Evolutionary conservation across 2,797 vertebrate genomes (phyloP).

Genomic region (Coendou prehensilis): DNA sequence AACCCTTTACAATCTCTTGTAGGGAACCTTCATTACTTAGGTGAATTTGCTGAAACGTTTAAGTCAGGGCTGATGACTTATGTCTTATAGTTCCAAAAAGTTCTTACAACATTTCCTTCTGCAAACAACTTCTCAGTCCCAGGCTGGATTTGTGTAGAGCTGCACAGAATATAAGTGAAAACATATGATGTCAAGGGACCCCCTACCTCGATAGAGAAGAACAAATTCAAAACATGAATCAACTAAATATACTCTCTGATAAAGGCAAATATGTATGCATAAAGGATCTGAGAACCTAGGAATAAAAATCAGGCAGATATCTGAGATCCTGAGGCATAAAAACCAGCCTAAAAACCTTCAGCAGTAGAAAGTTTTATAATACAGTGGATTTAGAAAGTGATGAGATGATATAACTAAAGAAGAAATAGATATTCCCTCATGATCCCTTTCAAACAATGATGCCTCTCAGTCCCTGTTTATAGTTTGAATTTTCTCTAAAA

Average conservation of each 20-base stretch:
- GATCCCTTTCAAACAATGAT: not conserved
- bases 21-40: not conserved
- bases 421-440: not conserved
- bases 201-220: not conserved
- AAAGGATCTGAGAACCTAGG: not conserved
- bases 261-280: not conserved
- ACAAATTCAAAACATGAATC: constrained; percentile 49
- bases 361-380: not conserved
- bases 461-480: not conserved
- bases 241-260: constrained; percentile 15
- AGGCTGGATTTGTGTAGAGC: not conserved
- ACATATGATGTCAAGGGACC: not conserved
- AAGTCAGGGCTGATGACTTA: not conserved
- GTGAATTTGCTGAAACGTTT: constrained; percentile 14
- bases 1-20: not conserved
- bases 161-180: not conserved
- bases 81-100: not conserved
- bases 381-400: not conserved
- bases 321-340: not conserved
- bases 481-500: constrained; percentile 3
- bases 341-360: not conserved
- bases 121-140: not conserved
- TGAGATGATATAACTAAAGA: not conserved
- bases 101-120: constrained; percentile 19
- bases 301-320: constrained; percentile 3